These are phyloP conservation scores for Loxodonta africana DNA, from an alignment of 2,113 vertebrate genomes.

Conservation along the genomic window DNA sequence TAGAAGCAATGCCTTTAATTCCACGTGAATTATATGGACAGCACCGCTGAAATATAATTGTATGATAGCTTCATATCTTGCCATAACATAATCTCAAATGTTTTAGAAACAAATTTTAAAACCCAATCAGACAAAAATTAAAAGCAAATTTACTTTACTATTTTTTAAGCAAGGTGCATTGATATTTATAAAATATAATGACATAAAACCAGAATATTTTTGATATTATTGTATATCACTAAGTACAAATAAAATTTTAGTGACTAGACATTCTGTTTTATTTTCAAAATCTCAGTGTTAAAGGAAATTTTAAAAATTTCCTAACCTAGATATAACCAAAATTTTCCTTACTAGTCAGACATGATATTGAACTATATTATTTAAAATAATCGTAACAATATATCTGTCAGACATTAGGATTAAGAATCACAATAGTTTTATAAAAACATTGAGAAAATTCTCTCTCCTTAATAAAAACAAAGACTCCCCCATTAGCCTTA, in stretches of 20 bases:
- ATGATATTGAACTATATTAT: neutral
- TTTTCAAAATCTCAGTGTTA: slow-evolving; percentile 1
- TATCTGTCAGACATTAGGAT: slow-evolving; percentile 14
- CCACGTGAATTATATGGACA: neutral
- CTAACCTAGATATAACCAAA: neutral
- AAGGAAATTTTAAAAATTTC: neutral
- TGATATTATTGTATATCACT: neutral
- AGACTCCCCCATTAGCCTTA: neutral
- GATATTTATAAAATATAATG: neutral
- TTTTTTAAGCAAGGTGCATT: neutral
- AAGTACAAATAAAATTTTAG: slow-evolving; percentile 41
- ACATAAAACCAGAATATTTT: slow-evolving; percentile 20
- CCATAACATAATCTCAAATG: neutral
- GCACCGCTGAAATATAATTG: neutral
- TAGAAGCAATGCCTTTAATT: neutral
- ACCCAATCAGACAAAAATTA: neutral
- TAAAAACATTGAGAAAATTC: slow-evolving; percentile 37
- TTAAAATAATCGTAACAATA: slow-evolving; percentile 48
- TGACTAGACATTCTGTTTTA: neutral
- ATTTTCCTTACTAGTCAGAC: neutral
- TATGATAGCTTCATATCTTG: neutral
- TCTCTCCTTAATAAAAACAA: neutral
- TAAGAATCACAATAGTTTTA: slow-evolving; percentile 53
- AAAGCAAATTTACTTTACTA: neutral
- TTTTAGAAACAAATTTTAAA: slow-evolving; percentile 8